Percentiles rank a stretch among this genome's conserved stretches.
Evolutionary conservation across 2,797 vertebrate genomes (phyloP).

Genomic region (Sebastes aleutianus): DNA sequence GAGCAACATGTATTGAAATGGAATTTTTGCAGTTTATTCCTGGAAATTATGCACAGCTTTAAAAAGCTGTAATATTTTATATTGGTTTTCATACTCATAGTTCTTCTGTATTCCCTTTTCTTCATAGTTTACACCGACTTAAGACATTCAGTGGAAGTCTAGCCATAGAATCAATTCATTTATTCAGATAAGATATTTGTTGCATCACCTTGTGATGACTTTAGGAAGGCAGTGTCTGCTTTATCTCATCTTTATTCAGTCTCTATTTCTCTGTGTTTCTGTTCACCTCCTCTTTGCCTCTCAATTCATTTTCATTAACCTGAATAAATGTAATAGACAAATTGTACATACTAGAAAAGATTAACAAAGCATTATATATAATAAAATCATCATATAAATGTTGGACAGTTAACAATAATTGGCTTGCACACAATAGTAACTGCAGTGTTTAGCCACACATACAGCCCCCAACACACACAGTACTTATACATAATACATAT

Average conservation of each 20-base stretch:
- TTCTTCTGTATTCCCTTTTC: not conserved
- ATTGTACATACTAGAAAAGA: too few species aligned
- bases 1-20: not conserved
- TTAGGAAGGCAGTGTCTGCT: not conserved
- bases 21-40: not conserved
- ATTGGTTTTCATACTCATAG: not conserved
- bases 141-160: not conserved
- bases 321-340: not conserved
- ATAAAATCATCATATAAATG: not conserved
- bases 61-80: not conserved
- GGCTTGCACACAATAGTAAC: not conserved
- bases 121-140: not conserved
- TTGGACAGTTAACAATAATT: not conserved
- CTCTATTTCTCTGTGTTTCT: not conserved
- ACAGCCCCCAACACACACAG: not conserved
- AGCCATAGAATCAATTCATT: not conserved
- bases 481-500: constrained; percentile 5
- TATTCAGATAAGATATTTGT: not conserved
- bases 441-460: not conserved
- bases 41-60: not conserved
- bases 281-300: not conserved
- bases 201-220: not conserved
- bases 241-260: not conserved
- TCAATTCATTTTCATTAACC: not conserved
- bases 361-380: not conserved